These are phyloP conservation scores for Agonopterix subpropinquella DNA, from an alignment of 2,888 invertebrate genomes.

Conservation along the genomic window DNA sequence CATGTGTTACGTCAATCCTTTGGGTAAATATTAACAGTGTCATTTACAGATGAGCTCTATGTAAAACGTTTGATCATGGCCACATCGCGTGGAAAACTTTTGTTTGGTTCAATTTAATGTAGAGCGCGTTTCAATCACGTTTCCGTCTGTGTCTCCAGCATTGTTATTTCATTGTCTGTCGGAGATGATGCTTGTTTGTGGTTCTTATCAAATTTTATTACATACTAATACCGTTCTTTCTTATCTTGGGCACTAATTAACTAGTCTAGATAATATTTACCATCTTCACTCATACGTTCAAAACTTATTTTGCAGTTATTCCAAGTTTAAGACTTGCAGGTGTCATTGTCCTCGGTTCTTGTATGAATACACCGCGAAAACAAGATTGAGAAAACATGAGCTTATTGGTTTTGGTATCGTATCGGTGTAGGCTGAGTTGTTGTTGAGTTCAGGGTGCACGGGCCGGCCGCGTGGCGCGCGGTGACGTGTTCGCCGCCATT, in stretches of 20 bases:
- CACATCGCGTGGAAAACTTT: neutral
- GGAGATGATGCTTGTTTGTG: too few relatives aligned
- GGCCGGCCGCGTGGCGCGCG: constrained; percentile 61
- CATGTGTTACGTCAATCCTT: constrained; percentile 3
- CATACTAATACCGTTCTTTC: too few relatives aligned
- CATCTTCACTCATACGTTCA: neutral
- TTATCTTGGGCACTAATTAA: too few relatives aligned
- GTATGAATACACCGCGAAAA: constrained; percentile 7
- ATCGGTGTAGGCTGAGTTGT: constrained; percentile 46
- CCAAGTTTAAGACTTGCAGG: neutral
- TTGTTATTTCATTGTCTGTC: too few relatives aligned
- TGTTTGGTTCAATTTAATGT: constrained; percentile 14
- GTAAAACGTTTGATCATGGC: constrained; percentile 12
- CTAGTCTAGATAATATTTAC: too few relatives aligned
- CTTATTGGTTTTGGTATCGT: constrained; percentile 47
- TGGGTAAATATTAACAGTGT: constrained; percentile 2
- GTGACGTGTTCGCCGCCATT: constrained; percentile 66
- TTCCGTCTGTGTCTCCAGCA: too few relatives aligned
- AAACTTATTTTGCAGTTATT: constrained; percentile 1
- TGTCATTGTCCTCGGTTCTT: constrained; percentile 4
- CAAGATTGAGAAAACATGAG: constrained; percentile 42
- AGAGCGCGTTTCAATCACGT: constrained; percentile 14
- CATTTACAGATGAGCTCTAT: constrained; percentile 10
- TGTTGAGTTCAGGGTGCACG: constrained; percentile 63
- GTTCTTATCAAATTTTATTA: too few relatives aligned